Conservation (phyloP, 2,113 vertebrate genomes). For the Paradisaea rubra region DNA sequence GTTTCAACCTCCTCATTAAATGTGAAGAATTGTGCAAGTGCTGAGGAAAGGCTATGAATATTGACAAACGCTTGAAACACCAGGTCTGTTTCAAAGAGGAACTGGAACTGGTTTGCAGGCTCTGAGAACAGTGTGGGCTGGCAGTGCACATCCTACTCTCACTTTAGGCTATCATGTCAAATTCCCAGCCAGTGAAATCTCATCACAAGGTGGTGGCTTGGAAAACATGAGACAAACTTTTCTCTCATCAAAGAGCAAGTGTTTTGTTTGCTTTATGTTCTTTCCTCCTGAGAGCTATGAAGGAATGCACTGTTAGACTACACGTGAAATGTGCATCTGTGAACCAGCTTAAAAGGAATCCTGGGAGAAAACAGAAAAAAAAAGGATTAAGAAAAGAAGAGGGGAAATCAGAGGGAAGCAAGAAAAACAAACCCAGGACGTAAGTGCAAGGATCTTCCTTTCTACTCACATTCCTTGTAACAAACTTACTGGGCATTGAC, state of each 20-base stretch:
- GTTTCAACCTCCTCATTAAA: neutral
- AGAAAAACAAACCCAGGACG: neutral
- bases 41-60: neutral
- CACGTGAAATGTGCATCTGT: neutral
- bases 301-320: neutral
- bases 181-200: neutral
- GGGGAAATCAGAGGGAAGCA: neutral
- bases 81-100: neutral
- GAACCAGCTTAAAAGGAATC: neutral
- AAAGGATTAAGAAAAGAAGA: neutral
- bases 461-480: neutral
- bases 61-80: neutral
- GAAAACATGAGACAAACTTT: neutral
- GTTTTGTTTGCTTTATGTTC: neutral
- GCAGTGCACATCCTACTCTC: neutral
- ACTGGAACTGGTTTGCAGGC: neutral
- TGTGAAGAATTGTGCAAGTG: neutral
- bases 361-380: neutral
- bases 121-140: neutral
- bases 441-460: neutral
- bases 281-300: neutral
- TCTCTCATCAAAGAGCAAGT: neutral
- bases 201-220: neutral
- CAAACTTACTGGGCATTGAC: neutral
- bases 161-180: neutral